Base-by-base conservation (phyloP, 2,113 vertebrate genomes). In the Machaerirhynchus nigripectus region DNA sequence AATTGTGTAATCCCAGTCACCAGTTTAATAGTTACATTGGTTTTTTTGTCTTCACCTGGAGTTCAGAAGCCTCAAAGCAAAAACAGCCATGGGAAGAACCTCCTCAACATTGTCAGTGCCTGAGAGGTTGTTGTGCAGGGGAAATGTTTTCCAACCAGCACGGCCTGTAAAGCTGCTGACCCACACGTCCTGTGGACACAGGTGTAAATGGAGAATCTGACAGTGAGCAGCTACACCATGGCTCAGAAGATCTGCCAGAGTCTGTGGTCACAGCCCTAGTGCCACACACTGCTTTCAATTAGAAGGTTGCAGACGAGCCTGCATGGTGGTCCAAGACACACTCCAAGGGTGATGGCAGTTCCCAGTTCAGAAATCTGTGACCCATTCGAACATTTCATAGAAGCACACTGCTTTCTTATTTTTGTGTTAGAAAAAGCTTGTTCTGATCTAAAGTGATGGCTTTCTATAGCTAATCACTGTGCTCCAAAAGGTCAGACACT, bases 211-310 rank as follows among this genome's bases (percentile, higher is more conserved):
- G 77, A 86, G 88, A 87, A 53, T 63, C 84, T 64, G 83, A 65
- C 75, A 79, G 50, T 2, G 47, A 86, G 61, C 59, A 40, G 42
- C 93, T n/a, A 56, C 50, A 28, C 70, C 90, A 68, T 2, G 4
- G 26, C 83, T 46, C 2, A 2, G 31, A 70, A 21, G 19, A 13
- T 12, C 50, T 92, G 88, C 82, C n/a, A 19, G 31, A 50, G 85
- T 3, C 46, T 63, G 94, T 59, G 95, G 94, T 27, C n/a, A 18
- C 88, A 83, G 90, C 77, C 13, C 0, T 3, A 4, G 2, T 56
- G 96, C 93, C 82, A 67, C 84, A 64, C 65, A 2, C 92, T 92
- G 95, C 15, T 93, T 81, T 1, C 83, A 92, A 77, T 84, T 77
- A 92, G 23, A 18, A 6, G 3, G 11, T 8, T 16, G 67, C 88